Base-by-base conservation (phyloP, 2,113 vertebrate species). In the Orycteropus afer region DNA sequence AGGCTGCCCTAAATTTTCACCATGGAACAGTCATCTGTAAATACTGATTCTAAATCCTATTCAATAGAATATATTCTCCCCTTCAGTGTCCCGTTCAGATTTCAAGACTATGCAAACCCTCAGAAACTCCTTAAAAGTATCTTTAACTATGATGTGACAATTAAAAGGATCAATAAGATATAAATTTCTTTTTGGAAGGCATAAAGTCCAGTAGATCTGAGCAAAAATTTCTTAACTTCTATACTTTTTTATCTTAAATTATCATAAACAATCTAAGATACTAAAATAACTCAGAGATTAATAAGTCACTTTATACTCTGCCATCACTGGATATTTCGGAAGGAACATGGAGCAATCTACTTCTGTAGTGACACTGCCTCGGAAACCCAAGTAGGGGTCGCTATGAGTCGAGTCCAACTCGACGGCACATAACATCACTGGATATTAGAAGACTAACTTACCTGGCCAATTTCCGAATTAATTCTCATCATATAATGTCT, bases 281-380 rank as follows among this genome's bases (percentile, higher is more conserved):
- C 40, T 88, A 94, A 97, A 95, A 95, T 85, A 80, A 95, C 61
- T 85, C 65, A 32, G 34, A 96, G 40, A 76, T 85, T 83, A 93
- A 86, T 45, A 78, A 79, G 32, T 65, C 23, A 63, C 67, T 94
- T 93, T 95, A 88, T 59, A 63, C 22, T 63, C 23, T n/a, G 59
- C 32, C 27, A 40, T 42, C 51, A 53, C 51, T 53, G 51, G 51
- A 53, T 74, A n/a, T n/a, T n/a, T n/a, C n/a, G n/a, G n/a, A n/a
- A n/a, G n/a, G n/a, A n/a, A n/a, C n/a, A n/a, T n/a, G n/a, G n/a
- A n/a, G n/a, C n/a, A n/a, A n/a, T n/a, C n/a, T n/a, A n/a, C n/a
- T n/a, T n/a, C n/a, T n/a, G n/a, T n/a, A n/a, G n/a, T n/a, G n/a
- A n/a, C n/a, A n/a, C n/a, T n/a, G n/a, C n/a, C n/a, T n/a, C n/a